Evolutionary conservation across 2,888 invertebrate genomes (phyloP).

Genomic region (Apodemia mormo): DNA sequence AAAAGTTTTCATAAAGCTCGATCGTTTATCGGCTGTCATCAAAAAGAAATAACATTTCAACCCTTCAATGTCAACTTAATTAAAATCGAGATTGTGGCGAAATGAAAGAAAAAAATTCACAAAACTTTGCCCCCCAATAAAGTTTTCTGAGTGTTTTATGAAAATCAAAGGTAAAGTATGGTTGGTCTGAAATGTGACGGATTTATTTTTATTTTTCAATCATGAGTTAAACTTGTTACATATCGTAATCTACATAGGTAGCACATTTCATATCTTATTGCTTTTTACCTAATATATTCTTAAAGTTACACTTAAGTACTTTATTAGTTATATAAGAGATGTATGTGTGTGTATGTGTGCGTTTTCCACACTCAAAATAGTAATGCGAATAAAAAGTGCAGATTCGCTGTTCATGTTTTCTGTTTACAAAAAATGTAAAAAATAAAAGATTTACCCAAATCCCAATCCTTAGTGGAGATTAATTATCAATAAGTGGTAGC

Average conservation of each 20-base stretch:
- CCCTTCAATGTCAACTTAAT: conserved; percentile 72
- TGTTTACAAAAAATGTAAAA: not conserved
- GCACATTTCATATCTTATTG: no score
- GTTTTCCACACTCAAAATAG: no score
- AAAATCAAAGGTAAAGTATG: not conserved
- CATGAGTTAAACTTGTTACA: no score
- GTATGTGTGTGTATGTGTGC: no score
- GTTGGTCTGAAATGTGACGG: not conserved
- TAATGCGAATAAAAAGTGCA: no score
- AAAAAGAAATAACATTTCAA: conserved; percentile 71
- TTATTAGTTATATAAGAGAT: no score
- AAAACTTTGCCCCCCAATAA: conserved; percentile 9
- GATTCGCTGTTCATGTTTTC: no score
- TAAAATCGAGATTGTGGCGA: conserved; percentile 52
- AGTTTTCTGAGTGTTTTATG: conserved; percentile 14
- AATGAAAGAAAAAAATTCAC: conserved; percentile 13
- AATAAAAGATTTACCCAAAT: conserved; percentile 19
- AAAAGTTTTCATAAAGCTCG: conserved; percentile 58
- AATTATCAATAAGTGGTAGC: conserved; percentile 26
- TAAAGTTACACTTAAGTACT: no score
- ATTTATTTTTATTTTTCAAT: not conserved
- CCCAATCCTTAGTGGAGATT: conserved; percentile 20
- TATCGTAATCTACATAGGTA: no score
- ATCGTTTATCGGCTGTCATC: conserved; percentile 78
- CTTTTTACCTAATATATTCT: no score